A percentile compares a stretch with the other conserved stretches of the same genome.
Evolutionary conservation across 2,888 invertebrate genomes (phyloP).

Genomic region (Arrhopalites spinosus): DNA sequence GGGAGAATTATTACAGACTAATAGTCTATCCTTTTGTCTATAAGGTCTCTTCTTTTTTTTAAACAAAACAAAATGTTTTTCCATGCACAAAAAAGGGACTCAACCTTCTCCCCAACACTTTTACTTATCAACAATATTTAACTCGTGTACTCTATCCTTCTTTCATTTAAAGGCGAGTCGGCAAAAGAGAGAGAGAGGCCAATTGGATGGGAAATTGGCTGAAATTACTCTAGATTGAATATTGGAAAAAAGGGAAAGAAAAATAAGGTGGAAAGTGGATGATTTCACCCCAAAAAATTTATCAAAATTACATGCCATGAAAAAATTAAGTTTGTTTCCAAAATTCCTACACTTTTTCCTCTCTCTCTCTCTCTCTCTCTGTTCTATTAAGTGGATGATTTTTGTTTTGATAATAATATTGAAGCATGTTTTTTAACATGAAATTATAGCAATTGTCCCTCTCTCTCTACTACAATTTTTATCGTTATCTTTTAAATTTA

Average conservation of each 20-base stretch:
- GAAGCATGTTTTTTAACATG: not conserved
- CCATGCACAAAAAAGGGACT: too few species aligned
- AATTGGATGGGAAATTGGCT: not conserved
- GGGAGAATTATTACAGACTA: not conserved
- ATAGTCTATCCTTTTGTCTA: too few species aligned
- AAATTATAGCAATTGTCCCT: conserved; percentile 22
- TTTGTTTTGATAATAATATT: conserved; percentile 17
- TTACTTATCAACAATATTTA: too few species aligned
- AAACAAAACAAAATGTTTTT: too few species aligned
- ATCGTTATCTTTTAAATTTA: too few species aligned
- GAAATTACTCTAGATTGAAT: not conserved
- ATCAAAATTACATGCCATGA: conserved; percentile 27
- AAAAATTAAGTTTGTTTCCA: conserved; percentile 11
- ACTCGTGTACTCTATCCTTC: too few species aligned
- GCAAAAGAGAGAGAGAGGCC: not conserved
- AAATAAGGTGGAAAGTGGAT: not conserved
- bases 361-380: not conserved
- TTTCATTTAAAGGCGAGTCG: not conserved
- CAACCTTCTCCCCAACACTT: too few species aligned
- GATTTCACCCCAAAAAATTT: conserved; percentile 20
- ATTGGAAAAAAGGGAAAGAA: too few species aligned
- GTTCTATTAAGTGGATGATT: too few species aligned
- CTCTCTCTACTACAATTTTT: not conserved
- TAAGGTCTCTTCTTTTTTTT: too few species aligned
- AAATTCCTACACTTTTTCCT: conserved; percentile 18